phyloP scores from a whole-genome alignment of 2,113 vertebrate genomes.

The Cairina moschata region DNA sequence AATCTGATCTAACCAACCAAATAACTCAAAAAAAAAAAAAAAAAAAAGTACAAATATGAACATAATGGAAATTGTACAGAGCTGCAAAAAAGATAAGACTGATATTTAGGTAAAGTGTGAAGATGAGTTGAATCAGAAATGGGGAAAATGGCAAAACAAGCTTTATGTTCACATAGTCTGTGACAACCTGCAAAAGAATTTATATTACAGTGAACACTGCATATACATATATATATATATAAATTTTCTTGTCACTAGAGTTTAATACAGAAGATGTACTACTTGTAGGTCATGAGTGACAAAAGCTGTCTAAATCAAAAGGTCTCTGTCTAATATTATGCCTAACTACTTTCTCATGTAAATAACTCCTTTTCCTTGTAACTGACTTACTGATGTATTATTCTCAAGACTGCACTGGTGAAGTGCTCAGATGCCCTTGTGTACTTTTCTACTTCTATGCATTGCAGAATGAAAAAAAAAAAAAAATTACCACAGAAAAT shows the following conservation, averaged over 20 bases:
- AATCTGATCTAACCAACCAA: background rate
- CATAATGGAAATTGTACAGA: background rate
- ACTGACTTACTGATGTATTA: background rate
- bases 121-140: background rate
- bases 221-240: too few species aligned
- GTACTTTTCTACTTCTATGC: background rate
- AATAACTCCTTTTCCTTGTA: background rate
- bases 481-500: background rate
- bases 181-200: background rate
- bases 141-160: background rate
- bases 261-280: background rate
- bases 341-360: background rate
- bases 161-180: background rate
- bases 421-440: background rate
- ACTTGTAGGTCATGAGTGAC: background rate
- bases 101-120: background rate
- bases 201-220: background rate
- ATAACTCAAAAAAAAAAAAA: background rate
- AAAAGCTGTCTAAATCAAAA: background rate
- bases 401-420: background rate
- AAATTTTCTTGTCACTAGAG: background rate
- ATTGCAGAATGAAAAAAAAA: background rate
- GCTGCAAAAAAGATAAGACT: background rate
- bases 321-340: background rate
- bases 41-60: background rate